phyloP scores from a whole-genome alignment of 2,113 vertebrate species.

The Perccottus glenii region DNA sequence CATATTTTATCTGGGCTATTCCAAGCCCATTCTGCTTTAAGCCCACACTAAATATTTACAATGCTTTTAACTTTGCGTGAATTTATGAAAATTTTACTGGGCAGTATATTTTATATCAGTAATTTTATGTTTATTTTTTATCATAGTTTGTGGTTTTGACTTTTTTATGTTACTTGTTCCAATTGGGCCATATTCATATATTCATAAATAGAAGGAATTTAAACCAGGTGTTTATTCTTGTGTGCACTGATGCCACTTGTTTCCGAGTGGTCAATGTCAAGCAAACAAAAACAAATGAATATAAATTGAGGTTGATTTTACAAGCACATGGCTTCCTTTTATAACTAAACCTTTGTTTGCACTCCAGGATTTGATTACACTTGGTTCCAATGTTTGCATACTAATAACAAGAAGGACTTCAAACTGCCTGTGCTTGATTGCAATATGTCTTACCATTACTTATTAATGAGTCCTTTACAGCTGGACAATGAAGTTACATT shows the following conservation, averaged over 20 bases:
- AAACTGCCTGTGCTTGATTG: constrained; percentile 46
- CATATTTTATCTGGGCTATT: too few relatives aligned
- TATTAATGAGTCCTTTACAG: constrained; percentile 28
- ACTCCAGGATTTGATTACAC: constrained; percentile 51
- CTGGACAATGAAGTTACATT: constrained; percentile 17
- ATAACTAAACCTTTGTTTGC: constrained; percentile 44
- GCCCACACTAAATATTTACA: too few relatives aligned
- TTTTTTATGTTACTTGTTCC: too few relatives aligned
- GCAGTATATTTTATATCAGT: too few relatives aligned
- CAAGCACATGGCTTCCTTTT: constrained; percentile 34
- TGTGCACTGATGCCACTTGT: constrained; percentile 26
- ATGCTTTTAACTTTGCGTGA: too few relatives aligned
- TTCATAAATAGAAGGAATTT: background rate
- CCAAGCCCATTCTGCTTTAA: too few relatives aligned
- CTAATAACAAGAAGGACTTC: constrained; percentile 38
- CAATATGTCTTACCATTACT: constrained; percentile 39
- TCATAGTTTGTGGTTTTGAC: too few relatives aligned
- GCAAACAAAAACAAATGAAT: constrained; percentile 49
- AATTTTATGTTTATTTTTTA: too few relatives aligned
- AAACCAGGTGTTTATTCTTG: constrained; percentile 17
- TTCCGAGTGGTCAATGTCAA: constrained; percentile 34
- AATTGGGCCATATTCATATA: too few relatives aligned
- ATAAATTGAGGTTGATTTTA: constrained; percentile 36
- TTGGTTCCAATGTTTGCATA: constrained; percentile 34
- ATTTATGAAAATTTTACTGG: too few relatives aligned